These are phyloP conservation scores for Tenualosa ilisha DNA, from an alignment of 2,797 vertebrate genomes.

Conservation along the genomic window DNA sequence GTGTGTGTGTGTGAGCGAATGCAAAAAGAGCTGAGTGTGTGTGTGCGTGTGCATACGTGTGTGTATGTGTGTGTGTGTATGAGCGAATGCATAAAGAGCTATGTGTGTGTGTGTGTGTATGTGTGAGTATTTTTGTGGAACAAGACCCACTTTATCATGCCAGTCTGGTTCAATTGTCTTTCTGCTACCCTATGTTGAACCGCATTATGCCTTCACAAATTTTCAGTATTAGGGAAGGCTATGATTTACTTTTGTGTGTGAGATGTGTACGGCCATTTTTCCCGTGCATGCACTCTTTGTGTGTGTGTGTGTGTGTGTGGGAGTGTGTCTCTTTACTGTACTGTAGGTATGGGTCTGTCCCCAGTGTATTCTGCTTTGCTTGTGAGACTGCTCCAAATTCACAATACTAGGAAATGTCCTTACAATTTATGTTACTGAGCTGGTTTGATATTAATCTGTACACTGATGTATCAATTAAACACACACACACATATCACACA, in stretches of 20 bases:
- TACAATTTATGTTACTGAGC: not conserved
- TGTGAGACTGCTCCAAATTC: not conserved
- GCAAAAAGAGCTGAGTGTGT: not conserved
- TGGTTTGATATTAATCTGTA: slow-evolving; percentile 25
- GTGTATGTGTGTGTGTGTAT: not conserved
- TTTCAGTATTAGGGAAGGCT: not conserved
- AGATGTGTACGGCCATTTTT: not conserved
- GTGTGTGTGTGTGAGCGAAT: not conserved
- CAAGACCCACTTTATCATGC: not conserved
- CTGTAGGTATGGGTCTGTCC: not conserved
- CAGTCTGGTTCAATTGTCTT: not conserved
- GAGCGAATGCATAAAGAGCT: not conserved
- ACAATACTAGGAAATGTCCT: not conserved
- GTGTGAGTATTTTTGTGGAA: not conserved
- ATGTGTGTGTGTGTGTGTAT: not conserved
- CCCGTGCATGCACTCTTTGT: not conserved
- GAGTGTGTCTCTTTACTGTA: not conserved
- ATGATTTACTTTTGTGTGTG: not conserved
- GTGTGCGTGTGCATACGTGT: not conserved
- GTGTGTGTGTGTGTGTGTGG: not conserved
- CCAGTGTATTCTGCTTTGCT: not conserved
- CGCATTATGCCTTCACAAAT: not conserved
- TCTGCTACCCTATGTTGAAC: not conserved
- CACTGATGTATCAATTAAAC: slow-evolving; percentile 24
- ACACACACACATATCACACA: not conserved